A percentile compares a stretch with the other conserved stretches of the same genome.
These are phyloP conservation scores for Anhinga rufa DNA, from an alignment of 2,113 vertebrate genomes.

Conservation along the genomic window DNA sequence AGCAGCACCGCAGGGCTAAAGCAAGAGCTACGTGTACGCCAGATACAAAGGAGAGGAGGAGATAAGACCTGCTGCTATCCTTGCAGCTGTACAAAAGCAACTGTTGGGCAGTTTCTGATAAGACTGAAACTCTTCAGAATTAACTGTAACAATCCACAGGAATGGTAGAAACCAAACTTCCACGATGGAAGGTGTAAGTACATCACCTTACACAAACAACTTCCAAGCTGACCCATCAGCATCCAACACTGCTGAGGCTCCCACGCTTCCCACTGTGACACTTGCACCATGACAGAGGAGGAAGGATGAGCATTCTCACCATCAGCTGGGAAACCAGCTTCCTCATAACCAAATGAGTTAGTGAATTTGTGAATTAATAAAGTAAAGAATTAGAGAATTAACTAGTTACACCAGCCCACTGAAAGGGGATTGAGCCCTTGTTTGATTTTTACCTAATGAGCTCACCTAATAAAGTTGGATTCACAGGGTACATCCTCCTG, in stretches of 20 bases:
- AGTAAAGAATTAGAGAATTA: background rate
- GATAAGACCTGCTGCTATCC: background rate
- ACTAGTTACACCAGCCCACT: background rate
- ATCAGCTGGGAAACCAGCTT: background rate
- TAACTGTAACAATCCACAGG: background rate
- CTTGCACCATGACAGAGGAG: accelerated
- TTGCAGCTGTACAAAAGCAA: background rate
- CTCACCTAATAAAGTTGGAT: background rate
- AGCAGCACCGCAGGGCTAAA: background rate
- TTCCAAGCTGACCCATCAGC: background rate
- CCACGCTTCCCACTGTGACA: background rate
- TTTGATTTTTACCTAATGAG: background rate
- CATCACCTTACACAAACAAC: background rate
- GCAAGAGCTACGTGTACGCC: accelerated
- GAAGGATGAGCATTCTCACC: background rate
- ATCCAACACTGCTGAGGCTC: background rate
- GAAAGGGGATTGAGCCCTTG: background rate
- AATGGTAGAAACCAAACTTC: background rate
- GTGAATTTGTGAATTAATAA: background rate
- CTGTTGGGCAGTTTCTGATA: background rate
- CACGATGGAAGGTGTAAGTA: background rate
- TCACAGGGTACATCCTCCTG: background rate
- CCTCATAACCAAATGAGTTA: background rate
- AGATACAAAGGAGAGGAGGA: background rate
- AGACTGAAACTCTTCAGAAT: background rate